A percentile compares a stretch with the other conserved stretches of the same genome.
phyloP scores from a whole-genome alignment of 2,888 invertebrate species.

The Catonia carolina region DNA sequence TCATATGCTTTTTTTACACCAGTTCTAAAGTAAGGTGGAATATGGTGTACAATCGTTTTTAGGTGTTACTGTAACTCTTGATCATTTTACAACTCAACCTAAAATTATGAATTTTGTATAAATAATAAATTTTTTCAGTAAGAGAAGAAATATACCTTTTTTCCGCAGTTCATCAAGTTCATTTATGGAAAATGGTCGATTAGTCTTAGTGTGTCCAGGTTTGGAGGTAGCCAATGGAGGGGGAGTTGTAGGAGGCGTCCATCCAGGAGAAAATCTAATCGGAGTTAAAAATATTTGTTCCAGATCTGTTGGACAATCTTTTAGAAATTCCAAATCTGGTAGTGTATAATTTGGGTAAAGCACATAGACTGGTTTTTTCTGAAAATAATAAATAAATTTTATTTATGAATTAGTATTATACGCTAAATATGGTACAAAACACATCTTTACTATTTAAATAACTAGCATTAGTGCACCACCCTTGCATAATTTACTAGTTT shows the following conservation, averaged over 20 bases:
- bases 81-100: no score
- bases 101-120: no score
- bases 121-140: no score
- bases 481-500: no score
- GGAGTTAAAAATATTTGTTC: slow-evolving; percentile 67
- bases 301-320: slow-evolving; percentile 46
- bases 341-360: slow-evolving; percentile 86
- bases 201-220: slow-evolving; percentile 39
- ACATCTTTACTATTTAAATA: no score
- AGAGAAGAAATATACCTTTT: slow-evolving; percentile 51
- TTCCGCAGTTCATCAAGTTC: slow-evolving; percentile 75
- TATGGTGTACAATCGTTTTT: no score
- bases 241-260: slow-evolving; percentile 30
- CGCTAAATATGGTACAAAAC: no score
- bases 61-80: no score
- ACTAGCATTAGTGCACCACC: no score
- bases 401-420: no score
- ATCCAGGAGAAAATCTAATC: slow-evolving; percentile 48
- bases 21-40: no score
- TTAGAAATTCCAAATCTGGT: slow-evolving; percentile 79
- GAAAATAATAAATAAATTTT: neutral
- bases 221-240: slow-evolving; percentile 43
- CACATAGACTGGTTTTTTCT: slow-evolving; percentile 67
- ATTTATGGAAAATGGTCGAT: slow-evolving; percentile 69
- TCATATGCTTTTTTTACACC: no score